Percentiles rank a stretch among this genome's conserved stretches.
Evolutionary conservation across 2,113 vertebrate species (phyloP).

Genomic region (Zootoca vivipara): DNA sequence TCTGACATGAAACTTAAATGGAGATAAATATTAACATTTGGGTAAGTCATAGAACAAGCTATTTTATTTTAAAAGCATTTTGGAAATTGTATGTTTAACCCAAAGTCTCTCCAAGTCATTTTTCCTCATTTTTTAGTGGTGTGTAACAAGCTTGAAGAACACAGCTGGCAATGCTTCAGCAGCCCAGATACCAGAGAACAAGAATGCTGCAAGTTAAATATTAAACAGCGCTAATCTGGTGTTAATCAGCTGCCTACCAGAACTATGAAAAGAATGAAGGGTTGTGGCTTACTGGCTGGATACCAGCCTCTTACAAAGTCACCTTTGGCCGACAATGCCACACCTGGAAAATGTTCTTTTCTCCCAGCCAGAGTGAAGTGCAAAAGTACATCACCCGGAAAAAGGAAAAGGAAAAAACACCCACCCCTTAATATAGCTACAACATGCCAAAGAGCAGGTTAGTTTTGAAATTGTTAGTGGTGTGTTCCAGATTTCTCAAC

Average conservation of each 20-base stretch:
- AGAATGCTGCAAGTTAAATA: neutral
- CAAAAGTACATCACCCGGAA: neutral
- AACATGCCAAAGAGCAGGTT: neutral
- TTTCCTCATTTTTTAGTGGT: neutral
- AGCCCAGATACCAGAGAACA: neutral
- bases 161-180: neutral
- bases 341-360: neutral
- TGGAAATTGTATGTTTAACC: neutral
- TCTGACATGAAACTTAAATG: neutral
- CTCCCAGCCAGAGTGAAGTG: neutral
- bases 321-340: neutral
- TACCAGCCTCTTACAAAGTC: neutral
- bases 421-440: too few relatives aligned
- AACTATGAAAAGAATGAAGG: constrained; percentile 14
- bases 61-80: neutral
- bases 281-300: neutral
- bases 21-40: neutral
- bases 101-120: neutral
- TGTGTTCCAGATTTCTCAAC: neutral
- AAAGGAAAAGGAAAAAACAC: neutral
- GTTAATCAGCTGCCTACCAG: neutral
- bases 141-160: neutral
- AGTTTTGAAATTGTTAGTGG: neutral
- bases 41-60: neutral
- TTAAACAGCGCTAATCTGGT: neutral